Percentiles rank a stretch among this genome's conserved stretches.
Conservation (phyloP, 2,113 vertebrate genomes). For the Nansenia antarctica region DNA sequence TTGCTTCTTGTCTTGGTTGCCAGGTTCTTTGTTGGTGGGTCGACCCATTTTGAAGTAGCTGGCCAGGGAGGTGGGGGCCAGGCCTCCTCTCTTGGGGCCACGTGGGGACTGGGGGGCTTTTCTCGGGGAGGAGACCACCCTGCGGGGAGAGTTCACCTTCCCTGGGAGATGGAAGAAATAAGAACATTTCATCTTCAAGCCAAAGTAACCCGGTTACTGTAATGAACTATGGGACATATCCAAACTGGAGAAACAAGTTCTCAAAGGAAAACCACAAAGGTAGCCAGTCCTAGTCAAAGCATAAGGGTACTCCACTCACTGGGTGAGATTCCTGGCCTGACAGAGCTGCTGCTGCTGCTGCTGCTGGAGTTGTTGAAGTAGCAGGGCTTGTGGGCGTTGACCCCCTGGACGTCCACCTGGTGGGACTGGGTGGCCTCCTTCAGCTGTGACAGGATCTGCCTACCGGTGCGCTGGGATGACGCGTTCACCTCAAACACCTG, state of each 20-base stretch:
- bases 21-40: conserved; percentile 19
- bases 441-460: conserved; percentile 93
- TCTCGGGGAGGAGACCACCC: conserved; percentile 85
- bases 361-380: conserved; percentile 84
- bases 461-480: conserved; percentile 93
- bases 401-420: conserved; percentile 94
- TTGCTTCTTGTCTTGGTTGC: conserved; percentile 42
- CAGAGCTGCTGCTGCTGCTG: conserved; percentile 15
- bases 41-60: conserved; percentile 86
- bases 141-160: conserved; percentile 87
- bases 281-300: too few relatives aligned
- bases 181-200: not conserved
- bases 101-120: conserved; percentile 84
- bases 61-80: conserved; percentile 84
- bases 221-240: not conserved
- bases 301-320: conserved; percentile 44
- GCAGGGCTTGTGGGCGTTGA: conserved; percentile 84
- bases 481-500: conserved; percentile 99
- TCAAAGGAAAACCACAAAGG: too few relatives aligned
- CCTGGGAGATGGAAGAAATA: conserved; percentile 63
- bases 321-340: conserved; percentile 62
- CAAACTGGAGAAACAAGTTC: not conserved
- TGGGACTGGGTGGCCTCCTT: conserved; percentile 98
- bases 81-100: conserved; percentile 71
- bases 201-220: not conserved